Conservation (phyloP, 2,113 vertebrate genomes). For the Cyprinodon brontotheroides region DNA sequence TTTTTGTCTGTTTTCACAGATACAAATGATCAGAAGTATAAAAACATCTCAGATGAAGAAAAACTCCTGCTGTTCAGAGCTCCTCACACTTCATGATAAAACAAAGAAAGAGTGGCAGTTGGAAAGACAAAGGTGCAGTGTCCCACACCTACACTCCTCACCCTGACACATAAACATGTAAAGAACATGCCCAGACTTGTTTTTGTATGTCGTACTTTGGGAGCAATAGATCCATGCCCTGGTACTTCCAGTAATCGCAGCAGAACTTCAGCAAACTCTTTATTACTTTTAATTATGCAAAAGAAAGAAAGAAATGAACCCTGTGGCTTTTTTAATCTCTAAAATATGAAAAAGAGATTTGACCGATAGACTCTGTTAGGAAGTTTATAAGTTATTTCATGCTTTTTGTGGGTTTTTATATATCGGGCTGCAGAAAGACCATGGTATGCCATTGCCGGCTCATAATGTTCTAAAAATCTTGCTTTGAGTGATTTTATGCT, state of each 20-base stretch:
- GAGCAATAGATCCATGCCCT: conserved; percentile 18
- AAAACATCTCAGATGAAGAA: conserved; percentile 60
- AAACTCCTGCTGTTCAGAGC: conserved; percentile 78
- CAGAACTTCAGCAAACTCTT: background rate
- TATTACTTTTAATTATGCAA: background rate
- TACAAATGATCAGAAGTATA: conserved; percentile 85
- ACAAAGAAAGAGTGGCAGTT: conserved; percentile 85
- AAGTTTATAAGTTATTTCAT: background rate
- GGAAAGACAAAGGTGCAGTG: conserved; percentile 89
- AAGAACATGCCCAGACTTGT: conserved; percentile 32
- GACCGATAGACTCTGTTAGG: background rate
- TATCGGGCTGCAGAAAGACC: background rate
- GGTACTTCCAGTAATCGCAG: conserved; percentile 18
- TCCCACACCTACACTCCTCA: background rate
- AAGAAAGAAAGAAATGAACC: background rate
- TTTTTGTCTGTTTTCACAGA: conserved; percentile 70
- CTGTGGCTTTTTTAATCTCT: background rate
- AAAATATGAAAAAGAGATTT: background rate
- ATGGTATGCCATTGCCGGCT: background rate
- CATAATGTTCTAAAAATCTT: background rate
- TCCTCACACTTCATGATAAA: conserved; percentile 81
- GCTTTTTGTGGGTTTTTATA: background rate
- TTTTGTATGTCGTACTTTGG: conserved; percentile 56
- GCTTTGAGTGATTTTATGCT: background rate
- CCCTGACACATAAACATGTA: conserved; percentile 11